Evolutionary conservation across 2,113 vertebrate species (phyloP).

Genomic region (Hiodon tergisus): DNA sequence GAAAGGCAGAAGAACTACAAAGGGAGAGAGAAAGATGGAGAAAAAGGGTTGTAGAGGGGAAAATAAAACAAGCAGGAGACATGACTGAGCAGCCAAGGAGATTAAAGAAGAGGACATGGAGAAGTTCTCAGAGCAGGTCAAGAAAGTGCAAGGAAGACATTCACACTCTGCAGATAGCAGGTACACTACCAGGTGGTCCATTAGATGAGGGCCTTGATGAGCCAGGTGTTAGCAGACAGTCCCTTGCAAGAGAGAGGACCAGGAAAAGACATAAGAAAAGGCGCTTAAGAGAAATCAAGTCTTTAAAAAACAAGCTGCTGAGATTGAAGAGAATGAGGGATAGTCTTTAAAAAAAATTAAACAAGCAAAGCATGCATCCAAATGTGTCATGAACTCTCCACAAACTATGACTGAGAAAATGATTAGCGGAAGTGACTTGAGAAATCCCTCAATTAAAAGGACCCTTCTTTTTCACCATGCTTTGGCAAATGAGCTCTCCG

Average conservation of each 20-base stretch:
- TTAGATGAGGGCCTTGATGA: too few relatives aligned
- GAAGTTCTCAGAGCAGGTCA: conserved; percentile 6
- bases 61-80: too few relatives aligned
- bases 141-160: background rate
- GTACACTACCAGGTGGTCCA: background rate
- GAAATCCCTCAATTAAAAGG: background rate
- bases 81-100: background rate
- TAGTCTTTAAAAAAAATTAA: background rate
- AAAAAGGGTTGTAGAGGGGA: too few relatives aligned
- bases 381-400: too few relatives aligned
- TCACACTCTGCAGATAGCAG: background rate
- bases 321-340: conserved; percentile 1
- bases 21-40: too few relatives aligned
- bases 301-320: conserved; percentile 5
- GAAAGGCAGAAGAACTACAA: too few relatives aligned
- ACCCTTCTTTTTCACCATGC: too few relatives aligned
- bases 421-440: background rate
- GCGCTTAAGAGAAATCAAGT: too few relatives aligned
- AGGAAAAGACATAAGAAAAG: background rate
- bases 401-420: too few relatives aligned
- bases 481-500: too few relatives aligned
- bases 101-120: conserved; percentile 12
- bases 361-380: background rate
- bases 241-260: too few relatives aligned
- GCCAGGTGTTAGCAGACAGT: conserved; percentile 2